A percentile compares a stretch with the other conserved stretches of the same genome.
These are phyloP conservation scores for Cheilosia vulpina DNA, from an alignment of 2,888 invertebrate species.

Conservation along the genomic window DNA sequence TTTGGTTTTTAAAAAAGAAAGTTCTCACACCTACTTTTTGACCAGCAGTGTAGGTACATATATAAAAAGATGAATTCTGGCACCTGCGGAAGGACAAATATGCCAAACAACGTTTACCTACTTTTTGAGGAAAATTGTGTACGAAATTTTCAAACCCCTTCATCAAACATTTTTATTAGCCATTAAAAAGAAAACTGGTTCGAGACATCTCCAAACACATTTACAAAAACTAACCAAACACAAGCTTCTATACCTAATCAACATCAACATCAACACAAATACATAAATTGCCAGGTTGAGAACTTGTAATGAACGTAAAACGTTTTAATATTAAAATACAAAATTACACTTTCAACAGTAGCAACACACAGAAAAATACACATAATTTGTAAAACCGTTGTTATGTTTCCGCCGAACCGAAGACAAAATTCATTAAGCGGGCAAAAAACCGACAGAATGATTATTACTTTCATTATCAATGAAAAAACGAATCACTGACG, in stretches of 20 bases:
- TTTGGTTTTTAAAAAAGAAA: too few species aligned
- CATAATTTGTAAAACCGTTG: constrained; percentile 15
- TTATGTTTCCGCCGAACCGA: constrained; percentile 24
- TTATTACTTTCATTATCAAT: constrained; percentile 62
- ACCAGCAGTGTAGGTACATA: too few species aligned
- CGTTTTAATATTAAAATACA: constrained; percentile 22
- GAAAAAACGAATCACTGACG: constrained; percentile 55
- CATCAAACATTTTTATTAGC: too few species aligned
- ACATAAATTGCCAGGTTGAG: constrained; percentile 35
- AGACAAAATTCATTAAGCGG: constrained; percentile 39
- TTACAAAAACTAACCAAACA: constrained; percentile 14
- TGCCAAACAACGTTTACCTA: too few species aligned
- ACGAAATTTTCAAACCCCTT: too few species aligned
- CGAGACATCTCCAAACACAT: too few species aligned
- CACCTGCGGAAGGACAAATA: too few species aligned
- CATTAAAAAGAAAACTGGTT: too few species aligned
- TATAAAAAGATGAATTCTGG: too few species aligned
- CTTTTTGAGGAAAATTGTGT: too few species aligned
- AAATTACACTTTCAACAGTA: constrained; percentile 24
- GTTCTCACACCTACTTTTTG: too few species aligned
- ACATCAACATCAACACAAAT: constrained; percentile 42
- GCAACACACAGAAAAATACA: not conserved
- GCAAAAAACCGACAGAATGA: constrained; percentile 35
- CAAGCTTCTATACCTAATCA: constrained; percentile 23
- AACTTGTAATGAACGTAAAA: constrained; percentile 24